Percentiles rank a stretch among this genome's conserved stretches.
Conservation (phyloP, 2,113 vertebrate species). For the Lycaon pictus region DNA sequence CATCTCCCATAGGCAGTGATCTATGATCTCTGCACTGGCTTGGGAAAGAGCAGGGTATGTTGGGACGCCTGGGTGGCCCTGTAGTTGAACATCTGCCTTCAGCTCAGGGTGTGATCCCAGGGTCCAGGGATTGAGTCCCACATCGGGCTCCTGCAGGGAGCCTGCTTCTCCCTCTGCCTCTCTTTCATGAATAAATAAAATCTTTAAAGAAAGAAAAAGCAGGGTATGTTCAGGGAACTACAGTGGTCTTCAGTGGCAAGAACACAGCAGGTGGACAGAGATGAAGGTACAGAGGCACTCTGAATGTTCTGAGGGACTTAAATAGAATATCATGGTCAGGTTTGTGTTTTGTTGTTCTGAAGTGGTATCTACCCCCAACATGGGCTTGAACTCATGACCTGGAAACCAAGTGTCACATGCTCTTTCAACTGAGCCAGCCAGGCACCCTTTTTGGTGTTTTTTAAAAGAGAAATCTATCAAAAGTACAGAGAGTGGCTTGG, state of each 20-base stretch:
- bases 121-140: too few species aligned
- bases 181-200: too few species aligned
- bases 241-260: background rate
- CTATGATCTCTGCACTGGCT: background rate
- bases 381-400: background rate
- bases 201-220: background rate
- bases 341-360: background rate
- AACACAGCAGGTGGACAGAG: background rate
- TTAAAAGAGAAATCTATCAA: background rate
- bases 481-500: background rate
- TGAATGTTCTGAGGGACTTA: background rate
- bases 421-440: background rate
- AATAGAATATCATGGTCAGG: background rate
- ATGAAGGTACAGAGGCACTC: background rate
- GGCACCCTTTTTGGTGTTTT: background rate
- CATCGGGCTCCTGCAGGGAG: too few species aligned
- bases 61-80: background rate
- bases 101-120: too few species aligned
- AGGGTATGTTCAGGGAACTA: background rate
- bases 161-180: too few species aligned
- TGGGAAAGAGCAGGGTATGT: background rate
- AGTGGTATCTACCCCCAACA: background rate
- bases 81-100: too few species aligned
- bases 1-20: background rate
- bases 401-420: background rate